These are phyloP conservation scores for Agrotis clavis DNA, from an alignment of 2,888 invertebrate species.

Conservation along the genomic window DNA sequence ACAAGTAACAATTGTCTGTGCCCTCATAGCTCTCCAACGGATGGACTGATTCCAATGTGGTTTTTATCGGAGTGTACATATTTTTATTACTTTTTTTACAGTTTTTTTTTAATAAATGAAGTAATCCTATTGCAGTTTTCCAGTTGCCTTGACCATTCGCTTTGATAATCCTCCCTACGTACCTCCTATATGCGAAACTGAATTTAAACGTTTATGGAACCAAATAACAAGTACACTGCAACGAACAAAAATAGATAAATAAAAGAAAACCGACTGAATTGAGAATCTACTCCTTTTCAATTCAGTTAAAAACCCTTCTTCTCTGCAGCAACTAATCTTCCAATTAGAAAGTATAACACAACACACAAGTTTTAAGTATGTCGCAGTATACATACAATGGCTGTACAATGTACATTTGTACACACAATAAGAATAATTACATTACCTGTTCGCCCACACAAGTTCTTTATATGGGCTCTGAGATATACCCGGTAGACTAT, in stretches of 20 bases:
- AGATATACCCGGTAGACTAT: conserved; percentile 34
- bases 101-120: no score
- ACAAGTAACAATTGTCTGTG: neutral
- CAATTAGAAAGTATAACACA: conserved; percentile 53
- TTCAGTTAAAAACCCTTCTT: no score
- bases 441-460: conserved; percentile 51
- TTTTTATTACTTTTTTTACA: no score
- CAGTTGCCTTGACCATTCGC: no score
- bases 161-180: no score
- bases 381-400: conserved; percentile 48
- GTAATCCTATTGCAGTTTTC: no score
- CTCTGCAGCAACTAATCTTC: neutral
- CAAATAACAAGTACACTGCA: no score
- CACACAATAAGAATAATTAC: conserved; percentile 55
- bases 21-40: neutral
- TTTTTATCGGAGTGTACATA: neutral
- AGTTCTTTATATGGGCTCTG: conserved; percentile 37
- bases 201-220: no score
- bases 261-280: no score
- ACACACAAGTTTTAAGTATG: conserved; percentile 25
- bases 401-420: conserved; percentile 5
- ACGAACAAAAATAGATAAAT: no score
- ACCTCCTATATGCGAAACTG: no score
- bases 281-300: no score
- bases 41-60: neutral